Conservation (phyloP, 1,140 invertebrate species). For the Akabosia matsudoensis region DNA sequence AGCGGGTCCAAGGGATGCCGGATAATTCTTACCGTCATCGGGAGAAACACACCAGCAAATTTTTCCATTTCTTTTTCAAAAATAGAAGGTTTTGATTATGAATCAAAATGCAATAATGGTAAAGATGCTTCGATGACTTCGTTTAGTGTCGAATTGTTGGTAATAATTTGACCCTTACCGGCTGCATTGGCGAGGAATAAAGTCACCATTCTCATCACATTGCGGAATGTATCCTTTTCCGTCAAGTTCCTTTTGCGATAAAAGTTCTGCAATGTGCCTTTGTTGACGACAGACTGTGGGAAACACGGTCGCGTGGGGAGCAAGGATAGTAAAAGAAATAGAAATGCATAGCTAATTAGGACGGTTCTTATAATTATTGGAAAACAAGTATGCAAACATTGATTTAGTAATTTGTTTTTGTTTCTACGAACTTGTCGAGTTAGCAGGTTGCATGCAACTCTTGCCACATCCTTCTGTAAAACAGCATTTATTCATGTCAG, state of each 20-base stretch:
- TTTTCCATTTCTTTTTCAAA: constrained; percentile 64
- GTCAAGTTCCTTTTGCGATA: constrained; percentile 70
- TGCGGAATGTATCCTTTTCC: constrained; percentile 79
- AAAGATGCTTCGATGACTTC: too few relatives aligned
- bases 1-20: constrained; percentile 73
- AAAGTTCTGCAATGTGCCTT: constrained; percentile 68
- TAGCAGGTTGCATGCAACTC: constrained; percentile 64
- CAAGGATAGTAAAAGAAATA: background rate
- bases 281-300: constrained; percentile 65
- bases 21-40: constrained; percentile 65
- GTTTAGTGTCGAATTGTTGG: too few relatives aligned
- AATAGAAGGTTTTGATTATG: constrained; percentile 15
- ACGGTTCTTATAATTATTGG: background rate
- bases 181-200: constrained; percentile 70
- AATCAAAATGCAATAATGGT: background rate
- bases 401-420: background rate
- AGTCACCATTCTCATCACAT: constrained; percentile 66
- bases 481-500: constrained; percentile 75
- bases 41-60: constrained; percentile 80
- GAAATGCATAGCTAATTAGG: constrained; percentile 13
- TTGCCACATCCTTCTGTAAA: constrained; percentile 65
- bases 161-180: too few relatives aligned
- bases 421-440: constrained; percentile 59
- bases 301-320: background rate
- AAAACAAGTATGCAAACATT: background rate